A percentile compares a stretch with the other conserved stretches of the same genome.
phyloP scores from a whole-genome alignment of 2,113 vertebrate genomes.

The Acanthochromis polyacanthus region DNA sequence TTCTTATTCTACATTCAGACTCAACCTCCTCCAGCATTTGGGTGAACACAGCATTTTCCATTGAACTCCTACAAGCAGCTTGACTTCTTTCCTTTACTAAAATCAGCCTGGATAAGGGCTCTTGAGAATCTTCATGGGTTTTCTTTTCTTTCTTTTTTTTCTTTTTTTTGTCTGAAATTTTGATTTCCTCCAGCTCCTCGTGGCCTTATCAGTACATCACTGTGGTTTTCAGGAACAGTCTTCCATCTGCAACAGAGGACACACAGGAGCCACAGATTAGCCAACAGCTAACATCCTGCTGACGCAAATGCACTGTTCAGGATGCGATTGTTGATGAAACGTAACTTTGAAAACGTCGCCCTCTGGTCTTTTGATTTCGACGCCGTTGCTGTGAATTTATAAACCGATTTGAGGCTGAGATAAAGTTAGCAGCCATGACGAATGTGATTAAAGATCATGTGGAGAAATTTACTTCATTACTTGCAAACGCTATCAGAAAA shows the following conservation, averaged over 20 bases:
- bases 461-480: conserved; percentile 20
- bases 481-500: conserved; percentile 6
- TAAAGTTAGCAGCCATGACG: conserved; percentile 45
- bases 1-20: conserved; percentile 88
- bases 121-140: conserved; percentile 76
- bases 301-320: conserved; percentile 58
- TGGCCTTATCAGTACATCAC: conserved; percentile 95
- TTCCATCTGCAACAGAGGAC: conserved; percentile 94
- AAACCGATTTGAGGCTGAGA: conserved; percentile 44
- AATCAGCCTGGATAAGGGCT: conserved; percentile 71
- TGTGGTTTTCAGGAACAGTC: conserved; percentile 99
- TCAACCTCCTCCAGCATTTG: conserved; percentile 82
- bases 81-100: conserved; percentile 68
- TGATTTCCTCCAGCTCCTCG: conserved; percentile 74
- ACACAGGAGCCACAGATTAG: conserved; percentile 75
- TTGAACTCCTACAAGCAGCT: conserved; percentile 72
- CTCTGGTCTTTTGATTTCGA: conserved; percentile 42
- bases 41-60: conserved; percentile 76
- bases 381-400: conserved; percentile 37
- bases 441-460: conserved; percentile 56
- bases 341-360: conserved; percentile 62
- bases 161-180: conserved; percentile 24
- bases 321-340: conserved; percentile 62
- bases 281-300: conserved; percentile 63
- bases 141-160: conserved; percentile 75